phyloP scores from a whole-genome alignment of 2,888 invertebrate genomes.

The Kuschelorhynchus macadamiae region DNA sequence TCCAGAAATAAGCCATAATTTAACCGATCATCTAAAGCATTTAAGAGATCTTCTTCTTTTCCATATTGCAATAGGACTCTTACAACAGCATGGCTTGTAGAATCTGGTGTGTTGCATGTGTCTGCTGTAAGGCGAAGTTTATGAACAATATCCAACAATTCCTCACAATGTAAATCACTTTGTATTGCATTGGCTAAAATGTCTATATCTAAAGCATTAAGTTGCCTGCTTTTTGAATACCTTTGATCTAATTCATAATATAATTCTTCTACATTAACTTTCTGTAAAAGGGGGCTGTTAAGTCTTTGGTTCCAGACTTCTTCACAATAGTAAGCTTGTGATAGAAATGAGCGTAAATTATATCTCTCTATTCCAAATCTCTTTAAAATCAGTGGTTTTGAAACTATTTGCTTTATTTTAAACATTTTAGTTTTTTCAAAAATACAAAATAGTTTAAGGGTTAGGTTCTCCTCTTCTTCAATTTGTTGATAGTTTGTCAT shows the following conservation, averaged over 20 bases:
- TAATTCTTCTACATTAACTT: slow-evolving; percentile 77
- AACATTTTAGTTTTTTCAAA: too few relatives aligned
- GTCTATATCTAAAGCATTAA: slow-evolving; percentile 87
- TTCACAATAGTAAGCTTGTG: slow-evolving; percentile 80
- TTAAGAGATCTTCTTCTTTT: slow-evolving; percentile 76
- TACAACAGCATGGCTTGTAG: slow-evolving; percentile 87
- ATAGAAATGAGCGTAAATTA: slow-evolving; percentile 73
- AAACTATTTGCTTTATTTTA: too few relatives aligned
- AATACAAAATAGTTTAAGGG: too few relatives aligned
- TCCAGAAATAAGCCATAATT: slow-evolving; percentile 95
- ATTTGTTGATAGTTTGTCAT: too few relatives aligned
- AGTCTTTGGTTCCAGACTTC: slow-evolving; percentile 80
- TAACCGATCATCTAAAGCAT: slow-evolving; percentile 83
- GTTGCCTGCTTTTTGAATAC: slow-evolving; percentile 74
- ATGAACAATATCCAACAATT: slow-evolving; percentile 80
- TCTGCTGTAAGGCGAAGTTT: slow-evolving; percentile 81
- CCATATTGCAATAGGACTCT: slow-evolving; percentile 73
- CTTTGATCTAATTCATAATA: slow-evolving; percentile 80
- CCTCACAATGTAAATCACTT: slow-evolving; percentile 75
- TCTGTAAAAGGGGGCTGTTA: slow-evolving; percentile 73
- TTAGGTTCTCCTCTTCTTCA: too few relatives aligned
- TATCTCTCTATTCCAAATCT: slow-evolving; percentile 7
- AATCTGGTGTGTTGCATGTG: slow-evolving; percentile 79
- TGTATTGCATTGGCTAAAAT: slow-evolving; percentile 81
- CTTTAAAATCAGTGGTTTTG: neutral